Percentiles rank a stretch among this genome's conserved stretches.
Evolutionary conservation across 2,797 vertebrate species (phyloP).

Genomic region (Oreochromis mossambicus): DNA sequence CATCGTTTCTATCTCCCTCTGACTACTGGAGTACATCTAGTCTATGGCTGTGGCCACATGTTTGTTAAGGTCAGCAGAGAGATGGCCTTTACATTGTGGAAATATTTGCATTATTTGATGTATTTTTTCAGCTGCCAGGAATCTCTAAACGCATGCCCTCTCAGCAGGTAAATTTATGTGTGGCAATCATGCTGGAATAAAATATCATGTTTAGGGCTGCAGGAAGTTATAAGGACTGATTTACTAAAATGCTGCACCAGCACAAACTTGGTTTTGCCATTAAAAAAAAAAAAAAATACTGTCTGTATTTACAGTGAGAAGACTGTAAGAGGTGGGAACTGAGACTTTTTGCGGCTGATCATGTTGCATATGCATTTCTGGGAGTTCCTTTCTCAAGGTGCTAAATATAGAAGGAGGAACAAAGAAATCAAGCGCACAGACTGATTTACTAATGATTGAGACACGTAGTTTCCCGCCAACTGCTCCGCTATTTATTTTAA

Average conservation of each 20-base stretch:
- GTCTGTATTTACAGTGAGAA: not conserved
- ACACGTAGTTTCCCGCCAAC: accelerated
- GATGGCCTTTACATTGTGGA: not conserved
- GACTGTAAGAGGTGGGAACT: not conserved
- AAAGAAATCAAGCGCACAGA: not conserved
- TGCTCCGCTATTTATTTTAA: not conserved
- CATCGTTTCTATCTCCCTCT: not conserved
- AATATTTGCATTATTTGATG: not conserved
- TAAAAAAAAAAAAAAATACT: not conserved
- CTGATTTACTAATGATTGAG: not conserved
- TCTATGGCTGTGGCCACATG: not conserved
- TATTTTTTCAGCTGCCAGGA: not conserved
- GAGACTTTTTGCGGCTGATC: not conserved
- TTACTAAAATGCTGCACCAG: not conserved
- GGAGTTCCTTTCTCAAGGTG: not conserved
- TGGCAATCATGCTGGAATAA: not conserved
- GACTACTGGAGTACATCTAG: not conserved
- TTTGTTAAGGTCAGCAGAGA: not conserved
- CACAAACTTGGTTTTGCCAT: accelerated
- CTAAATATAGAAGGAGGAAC: not conserved
- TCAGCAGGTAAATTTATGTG: not conserved
- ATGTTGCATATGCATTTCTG: not conserved
- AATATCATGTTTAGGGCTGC: not conserved
- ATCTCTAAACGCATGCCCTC: not conserved
- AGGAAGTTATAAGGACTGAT: not conserved